These are phyloP conservation scores for Lepeophtheirus salmonis DNA, from an alignment of 1,140 invertebrate species.

Conservation along the genomic window DNA sequence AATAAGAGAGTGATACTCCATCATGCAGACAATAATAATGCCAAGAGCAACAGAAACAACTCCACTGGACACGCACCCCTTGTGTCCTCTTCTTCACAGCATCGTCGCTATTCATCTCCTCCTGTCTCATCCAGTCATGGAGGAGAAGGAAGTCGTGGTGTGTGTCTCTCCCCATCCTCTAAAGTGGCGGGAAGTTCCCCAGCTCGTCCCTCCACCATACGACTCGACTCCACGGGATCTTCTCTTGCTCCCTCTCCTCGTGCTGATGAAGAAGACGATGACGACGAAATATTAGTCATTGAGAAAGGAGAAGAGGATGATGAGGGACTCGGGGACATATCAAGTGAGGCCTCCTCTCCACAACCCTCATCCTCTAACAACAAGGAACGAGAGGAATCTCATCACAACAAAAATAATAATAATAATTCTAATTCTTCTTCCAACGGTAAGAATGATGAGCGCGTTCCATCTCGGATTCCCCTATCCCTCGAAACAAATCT, in stretches of 20 bases:
- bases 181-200: neutral
- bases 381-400: neutral
- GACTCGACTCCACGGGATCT: neutral
- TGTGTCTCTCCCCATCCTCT: no score
- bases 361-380: neutral
- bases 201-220: neutral
- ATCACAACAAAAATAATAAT: neutral
- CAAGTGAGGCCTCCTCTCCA: slow-evolving; percentile 1
- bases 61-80: neutral
- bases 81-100: neutral
- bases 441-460: slow-evolving; percentile 1
- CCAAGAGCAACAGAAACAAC: neutral
- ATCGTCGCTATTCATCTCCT: neutral
- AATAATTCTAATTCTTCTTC: neutral
- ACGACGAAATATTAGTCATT: neutral
- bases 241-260: neutral
- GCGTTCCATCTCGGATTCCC: slow-evolving; percentile 6
- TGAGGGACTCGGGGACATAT: slow-evolving; percentile 3
- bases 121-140: neutral
- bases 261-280: neutral
- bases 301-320: neutral
- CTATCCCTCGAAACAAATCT: slow-evolving; percentile 1
- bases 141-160: no score
- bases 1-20: neutral
- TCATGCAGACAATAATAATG: neutral